Conservation (phyloP, 2,888 invertebrate species). For the Serrognathus titanus region DNA sequence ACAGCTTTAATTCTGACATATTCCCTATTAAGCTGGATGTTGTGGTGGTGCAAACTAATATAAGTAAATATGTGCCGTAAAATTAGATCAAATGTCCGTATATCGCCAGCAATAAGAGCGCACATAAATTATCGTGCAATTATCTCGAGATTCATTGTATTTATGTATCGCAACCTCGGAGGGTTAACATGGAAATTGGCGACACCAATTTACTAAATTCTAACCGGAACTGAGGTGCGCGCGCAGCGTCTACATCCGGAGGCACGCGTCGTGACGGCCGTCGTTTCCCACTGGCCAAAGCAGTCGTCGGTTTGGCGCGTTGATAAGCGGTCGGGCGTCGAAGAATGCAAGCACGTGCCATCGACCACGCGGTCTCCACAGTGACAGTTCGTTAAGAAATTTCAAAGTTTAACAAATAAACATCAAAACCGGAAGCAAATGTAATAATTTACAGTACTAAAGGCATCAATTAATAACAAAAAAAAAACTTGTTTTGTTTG, state of each 20-base stretch:
- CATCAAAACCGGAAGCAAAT: background rate
- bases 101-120: too few species aligned
- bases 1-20: too few species aligned
- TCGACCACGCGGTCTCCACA: slow-evolving; percentile 20
- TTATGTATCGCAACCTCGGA: background rate
- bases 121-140: background rate
- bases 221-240: slow-evolving; percentile 55
- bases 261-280: slow-evolving; percentile 49
- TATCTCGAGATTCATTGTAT: slow-evolving; percentile 7
- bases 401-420: background rate
- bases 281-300: slow-evolving; percentile 42
- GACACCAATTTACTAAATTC: slow-evolving; percentile 18
- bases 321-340: slow-evolving; percentile 38
- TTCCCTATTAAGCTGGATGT: too few species aligned
- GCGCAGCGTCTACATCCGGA: slow-evolving; percentile 47
- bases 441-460: too few species aligned
- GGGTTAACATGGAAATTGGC: background rate
- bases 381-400: slow-evolving; percentile 15
- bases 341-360: slow-evolving; percentile 30
- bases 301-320: slow-evolving; percentile 43
- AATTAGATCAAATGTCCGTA: too few species aligned
- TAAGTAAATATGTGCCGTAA: too few species aligned
- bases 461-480: too few species aligned
- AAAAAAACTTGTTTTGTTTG: too few species aligned
- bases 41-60: too few species aligned